A percentile compares a stretch with the other conserved stretches of the same genome.
Conservation (phyloP, 2,113 vertebrate species). For the Petaurus breviceps region DNA sequence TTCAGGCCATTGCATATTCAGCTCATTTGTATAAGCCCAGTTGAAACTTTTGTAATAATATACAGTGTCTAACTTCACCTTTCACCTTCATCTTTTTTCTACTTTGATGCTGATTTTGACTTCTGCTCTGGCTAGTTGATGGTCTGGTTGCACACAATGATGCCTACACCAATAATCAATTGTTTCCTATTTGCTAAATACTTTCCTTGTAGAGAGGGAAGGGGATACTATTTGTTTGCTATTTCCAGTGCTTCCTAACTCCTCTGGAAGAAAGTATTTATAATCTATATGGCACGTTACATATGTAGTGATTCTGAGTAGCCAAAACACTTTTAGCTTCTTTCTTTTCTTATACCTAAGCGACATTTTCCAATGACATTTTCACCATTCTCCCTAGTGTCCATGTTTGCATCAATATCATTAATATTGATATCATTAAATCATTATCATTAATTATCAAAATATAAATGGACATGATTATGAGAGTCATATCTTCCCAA, state of each 20-base stretch:
- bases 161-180: background rate
- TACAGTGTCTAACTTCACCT: background rate
- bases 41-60: background rate
- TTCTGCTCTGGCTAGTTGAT: background rate
- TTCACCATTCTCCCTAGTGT: background rate
- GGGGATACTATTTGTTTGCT: background rate
- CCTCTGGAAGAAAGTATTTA: background rate
- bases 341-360: background rate
- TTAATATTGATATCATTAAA: too few relatives aligned
- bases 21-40: background rate
- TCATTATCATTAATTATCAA: background rate
- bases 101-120: background rate
- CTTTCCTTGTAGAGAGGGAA: background rate
- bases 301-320: background rate
- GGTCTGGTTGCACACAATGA: background rate
- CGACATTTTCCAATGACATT: background rate
- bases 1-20: background rate
- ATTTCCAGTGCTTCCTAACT: background rate
- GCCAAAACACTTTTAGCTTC: background rate
- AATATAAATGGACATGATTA: background rate
- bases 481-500: background rate
- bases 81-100: background rate
- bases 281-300: background rate
- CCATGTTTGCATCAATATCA: background rate
- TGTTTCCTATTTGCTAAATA: background rate